Base-by-base conservation (phyloP, 1,140 invertebrate species). In the Drosophila nannoptera region DNA sequence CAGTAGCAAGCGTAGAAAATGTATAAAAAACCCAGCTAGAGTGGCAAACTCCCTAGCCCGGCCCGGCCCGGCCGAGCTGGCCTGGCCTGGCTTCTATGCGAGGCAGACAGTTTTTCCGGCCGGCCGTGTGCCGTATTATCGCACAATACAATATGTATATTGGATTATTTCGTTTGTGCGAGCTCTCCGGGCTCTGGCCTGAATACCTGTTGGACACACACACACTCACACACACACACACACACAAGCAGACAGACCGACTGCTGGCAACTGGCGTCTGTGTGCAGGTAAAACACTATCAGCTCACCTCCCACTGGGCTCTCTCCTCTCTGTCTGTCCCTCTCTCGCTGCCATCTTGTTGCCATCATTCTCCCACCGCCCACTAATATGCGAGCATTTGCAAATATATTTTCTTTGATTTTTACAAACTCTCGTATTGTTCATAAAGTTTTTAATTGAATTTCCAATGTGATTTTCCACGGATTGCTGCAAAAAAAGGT, bases 131-230 rank as follows among this genome's bases (percentile, higher is more conserved):
- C 40, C 42, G 50, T 78, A 84, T 86, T 86, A 86, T 86, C 82
- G 81, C 82, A 86, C 81, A 86, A 86, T 86, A 77, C 81, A 86
- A 86, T 81, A 86, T 86, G 81, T 77, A 71, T 71, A 71, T 75
- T 66, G 62, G 58, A 67, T 66, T 74, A 67, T 86, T 80, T 70
- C 76, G 76, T 86, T 77, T 80, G 66, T 78, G 68, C 31, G 42
- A 60, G 76, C 33, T 63, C 75, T 55, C 75, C 67, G 61, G 67
- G 63, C 40, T 45, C 54, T 4, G 38, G 3, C 36, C n/a, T 42
- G 52, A 45, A 59, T 45, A 45, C 58, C 53, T 53, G 46, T 32
- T 35, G 48, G 48, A 40, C 50, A 38, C 14, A 8, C 16, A 16
- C 46, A 43, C 16, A 32, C n/a, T 40, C 5, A 12, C 38, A 31